Conservation (phyloP, 2,888 invertebrate genomes). For the Drosophila nr. perissopoda region DNA sequence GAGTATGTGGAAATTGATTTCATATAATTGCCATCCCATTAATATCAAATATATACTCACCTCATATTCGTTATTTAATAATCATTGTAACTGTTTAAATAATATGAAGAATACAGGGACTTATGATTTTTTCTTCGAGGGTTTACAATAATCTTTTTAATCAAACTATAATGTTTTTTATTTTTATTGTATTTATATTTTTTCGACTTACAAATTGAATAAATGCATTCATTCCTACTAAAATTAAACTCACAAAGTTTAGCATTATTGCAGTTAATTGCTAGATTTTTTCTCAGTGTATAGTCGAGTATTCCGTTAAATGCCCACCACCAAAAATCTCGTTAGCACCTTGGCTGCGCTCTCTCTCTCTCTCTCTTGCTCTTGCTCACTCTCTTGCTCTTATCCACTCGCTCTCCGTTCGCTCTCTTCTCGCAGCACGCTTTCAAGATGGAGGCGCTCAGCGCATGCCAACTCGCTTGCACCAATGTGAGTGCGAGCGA, state of each 20-base stretch:
- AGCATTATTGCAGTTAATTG: no score
- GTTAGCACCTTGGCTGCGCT: conserved; percentile 39
- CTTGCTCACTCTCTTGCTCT: conserved; percentile 25
- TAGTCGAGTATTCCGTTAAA: conserved; percentile 27
- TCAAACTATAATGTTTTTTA: rapidly evolving
- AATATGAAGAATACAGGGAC: neutral
- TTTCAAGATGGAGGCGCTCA: conserved; percentile 80
- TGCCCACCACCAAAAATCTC: conserved; percentile 47
- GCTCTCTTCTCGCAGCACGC: conserved; percentile 38
- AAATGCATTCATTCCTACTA: neutral
- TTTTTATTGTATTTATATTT: neutral
- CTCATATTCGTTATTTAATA: neutral
- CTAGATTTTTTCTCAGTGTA: conserved; percentile 31
- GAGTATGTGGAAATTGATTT: neutral
- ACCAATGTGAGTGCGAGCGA: conserved; percentile 30
- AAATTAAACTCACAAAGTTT: neutral
- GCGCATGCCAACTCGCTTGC: conserved; percentile 44
- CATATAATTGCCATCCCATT: neutral
- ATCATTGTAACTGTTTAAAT: neutral
- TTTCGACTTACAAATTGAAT: no score
- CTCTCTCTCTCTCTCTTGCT: conserved; percentile 26
- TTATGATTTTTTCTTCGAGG: neutral
- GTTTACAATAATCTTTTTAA: no score
- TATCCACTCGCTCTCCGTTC: conserved; percentile 24
- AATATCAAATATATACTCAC: neutral